Base-by-base conservation (phyloP, 2,888 invertebrate genomes). In the Leistus spinibarbis region DNA sequence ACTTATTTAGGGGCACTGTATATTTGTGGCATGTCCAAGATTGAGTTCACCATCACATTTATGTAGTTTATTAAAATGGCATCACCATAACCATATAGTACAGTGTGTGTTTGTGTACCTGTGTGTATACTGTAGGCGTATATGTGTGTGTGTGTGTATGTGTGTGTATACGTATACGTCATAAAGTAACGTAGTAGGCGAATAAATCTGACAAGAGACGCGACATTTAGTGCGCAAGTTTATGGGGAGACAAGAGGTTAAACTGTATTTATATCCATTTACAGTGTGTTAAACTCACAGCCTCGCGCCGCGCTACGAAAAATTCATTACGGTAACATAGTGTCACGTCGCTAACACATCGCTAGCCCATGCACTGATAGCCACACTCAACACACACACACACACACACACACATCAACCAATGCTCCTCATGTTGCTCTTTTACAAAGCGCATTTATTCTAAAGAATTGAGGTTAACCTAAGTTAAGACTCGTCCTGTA, bases 231-330 rank as follows among this genome's bases (percentile, higher is more conserved):
- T 54, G 54, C 19, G 3, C 64, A 65, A 24, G 71, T 71, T 71
- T 71, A 71, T 64, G 71, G 64, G 63, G 54, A 71, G 64, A 19
- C 24, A 54, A 71, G 71, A 65, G 65, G 71, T 71, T 71, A 71
- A 71, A 71, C 64, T 64, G 65, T 71, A 71, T 71, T 71, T 71
- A 71, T 71, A 64, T 56, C 71, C 71, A 65, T 64, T 71, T 71
- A 71, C 54, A 64, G 64, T 27, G 64, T 64, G 64, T 64, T 13
- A 64, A 22, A 23, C 27, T 64, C 24, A 24, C n/a, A n/a, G 7
- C 53, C 10, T 53, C 53, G 53, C 57, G 40, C 13, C 5, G 40
- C 40, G 40, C 40, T 40, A 40, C 40, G 40, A 68, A 68, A 68
- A 68, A 68, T 68, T 68, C 68, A 68, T 68, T 68, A 68, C 56